Base-by-base conservation (phyloP, 2,888 invertebrate genomes). In the Mythimna loreyi region DNA sequence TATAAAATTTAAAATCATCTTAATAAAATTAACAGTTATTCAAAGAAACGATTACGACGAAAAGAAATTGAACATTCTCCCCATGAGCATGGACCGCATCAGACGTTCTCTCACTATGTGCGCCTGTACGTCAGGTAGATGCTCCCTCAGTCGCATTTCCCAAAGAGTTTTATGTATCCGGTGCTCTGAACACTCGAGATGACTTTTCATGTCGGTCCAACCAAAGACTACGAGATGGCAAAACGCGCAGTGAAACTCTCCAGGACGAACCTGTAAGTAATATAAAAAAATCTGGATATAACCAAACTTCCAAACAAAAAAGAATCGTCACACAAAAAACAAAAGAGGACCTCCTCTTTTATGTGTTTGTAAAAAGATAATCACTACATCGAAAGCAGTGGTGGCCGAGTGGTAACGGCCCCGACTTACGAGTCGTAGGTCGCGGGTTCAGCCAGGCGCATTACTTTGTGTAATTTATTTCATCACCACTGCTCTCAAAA, bases 171-270 rank as follows among this genome's bases (percentile, higher is more conserved):
- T 61, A n/a, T 33, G 45, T 0, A 47, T 3, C 19, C 50, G 68
- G 47, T 88, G 89, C 0, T 80, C 71, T 0, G 28, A 7, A 23
- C 86, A 85, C 9, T 80, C 70, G 3, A 92, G 77, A 58, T 92
- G 92, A 3, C 52, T 58, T 6, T 67, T 36, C 43, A 89, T 69
- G 1, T 80, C 73, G 0, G 56, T 56, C 87, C 86, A 86, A 7
- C 70, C 58, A 0, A 64, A 60, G 1, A 85, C 45, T 4, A 89
- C 36, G 4, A 87, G 57, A 70, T 91, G 84, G 74, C 92, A 92
- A 75, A 53, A 88, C 1, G 88, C 92, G 56, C 92, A 92, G 78
- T 92, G 92, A 71, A 78, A 91, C 9, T 83, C n/a, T 0, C 71
- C 84, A 0, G 81, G 66, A 0, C 84, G 85, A 16, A 90, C 76